phyloP scores from a whole-genome alignment of 1,140 invertebrate genomes.

The Sitobion miscanthi region DNA sequence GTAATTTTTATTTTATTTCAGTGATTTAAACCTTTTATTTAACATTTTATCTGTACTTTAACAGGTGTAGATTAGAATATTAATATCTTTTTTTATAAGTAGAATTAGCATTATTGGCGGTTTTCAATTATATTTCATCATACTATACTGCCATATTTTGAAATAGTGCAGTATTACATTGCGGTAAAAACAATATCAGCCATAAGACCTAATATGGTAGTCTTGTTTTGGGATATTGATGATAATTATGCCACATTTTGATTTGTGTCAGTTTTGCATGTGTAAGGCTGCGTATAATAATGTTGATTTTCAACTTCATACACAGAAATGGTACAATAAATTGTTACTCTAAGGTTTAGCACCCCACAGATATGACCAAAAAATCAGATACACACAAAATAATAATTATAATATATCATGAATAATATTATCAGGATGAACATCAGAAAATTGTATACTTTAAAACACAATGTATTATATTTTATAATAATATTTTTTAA shows the following conservation, averaged over 20 bases:
- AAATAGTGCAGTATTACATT: background rate
- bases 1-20: background rate
- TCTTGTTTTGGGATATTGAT: too few relatives aligned
- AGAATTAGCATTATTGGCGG: background rate
- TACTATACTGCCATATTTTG: background rate
- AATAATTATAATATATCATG: background rate
- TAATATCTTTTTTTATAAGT: background rate
- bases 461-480: too few relatives aligned
- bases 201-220: too few relatives aligned
- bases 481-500: too few relatives aligned
- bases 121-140: background rate
- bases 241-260: too few relatives aligned
- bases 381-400: background rate
- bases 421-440: too few relatives aligned
- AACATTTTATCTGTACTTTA: background rate
- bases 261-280: background rate
- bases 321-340: background rate
- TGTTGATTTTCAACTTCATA: background rate
- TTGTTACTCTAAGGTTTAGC: background rate
- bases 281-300: background rate
- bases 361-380: background rate
- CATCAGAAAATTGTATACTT: too few relatives aligned
- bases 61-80: background rate
- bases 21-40: background rate
- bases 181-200: too few relatives aligned